These are phyloP conservation scores for Spodoptera exigua DNA, from an alignment of 2,888 invertebrate species.

Conservation along the genomic window DNA sequence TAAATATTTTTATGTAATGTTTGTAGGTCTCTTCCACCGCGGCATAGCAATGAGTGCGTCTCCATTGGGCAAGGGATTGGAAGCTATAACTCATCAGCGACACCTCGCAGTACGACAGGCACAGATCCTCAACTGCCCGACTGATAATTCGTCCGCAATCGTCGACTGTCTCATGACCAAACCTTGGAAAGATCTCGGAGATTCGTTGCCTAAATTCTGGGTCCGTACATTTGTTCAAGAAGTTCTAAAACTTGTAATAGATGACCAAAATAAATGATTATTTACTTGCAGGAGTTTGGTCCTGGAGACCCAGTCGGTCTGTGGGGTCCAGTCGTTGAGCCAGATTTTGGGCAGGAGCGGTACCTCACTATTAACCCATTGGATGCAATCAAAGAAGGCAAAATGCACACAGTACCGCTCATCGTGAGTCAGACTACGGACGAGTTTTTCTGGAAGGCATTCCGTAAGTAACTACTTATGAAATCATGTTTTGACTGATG, in stretches of 20 bases:
- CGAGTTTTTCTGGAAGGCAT: conserved; percentile 91
- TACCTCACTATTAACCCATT: conserved; percentile 91
- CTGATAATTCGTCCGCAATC: conserved; percentile 86
- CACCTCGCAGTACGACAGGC: conserved; percentile 91
- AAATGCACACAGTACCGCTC: conserved; percentile 90
- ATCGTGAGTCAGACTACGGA: conserved; percentile 91
- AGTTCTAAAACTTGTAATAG: too few relatives aligned
- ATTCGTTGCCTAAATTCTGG: conserved; percentile 82
- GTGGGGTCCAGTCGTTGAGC: conserved; percentile 92
- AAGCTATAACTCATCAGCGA: conserved; percentile 86
- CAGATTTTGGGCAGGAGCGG: conserved; percentile 91
- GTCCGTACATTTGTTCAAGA: conserved; percentile 66
- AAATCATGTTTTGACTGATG: too few relatives aligned
- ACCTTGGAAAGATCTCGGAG: conserved; percentile 83
- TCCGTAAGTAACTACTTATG: conserved; percentile 87
- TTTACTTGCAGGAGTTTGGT: conserved; percentile 83
- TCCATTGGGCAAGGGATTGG: conserved; percentile 81
- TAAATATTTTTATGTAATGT: too few relatives aligned
- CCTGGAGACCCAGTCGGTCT: conserved; percentile 84
- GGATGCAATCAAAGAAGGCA: conserved; percentile 88
- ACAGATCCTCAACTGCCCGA: conserved; percentile 89
- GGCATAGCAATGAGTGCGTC: conserved; percentile 92
- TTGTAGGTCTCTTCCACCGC: conserved; percentile 91
- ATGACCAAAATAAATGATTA: too few relatives aligned
- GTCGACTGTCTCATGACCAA: conserved; percentile 90